Base-by-base conservation (phyloP, 1,140 invertebrate genomes). In the Zaprionus lachaisei region DNA sequence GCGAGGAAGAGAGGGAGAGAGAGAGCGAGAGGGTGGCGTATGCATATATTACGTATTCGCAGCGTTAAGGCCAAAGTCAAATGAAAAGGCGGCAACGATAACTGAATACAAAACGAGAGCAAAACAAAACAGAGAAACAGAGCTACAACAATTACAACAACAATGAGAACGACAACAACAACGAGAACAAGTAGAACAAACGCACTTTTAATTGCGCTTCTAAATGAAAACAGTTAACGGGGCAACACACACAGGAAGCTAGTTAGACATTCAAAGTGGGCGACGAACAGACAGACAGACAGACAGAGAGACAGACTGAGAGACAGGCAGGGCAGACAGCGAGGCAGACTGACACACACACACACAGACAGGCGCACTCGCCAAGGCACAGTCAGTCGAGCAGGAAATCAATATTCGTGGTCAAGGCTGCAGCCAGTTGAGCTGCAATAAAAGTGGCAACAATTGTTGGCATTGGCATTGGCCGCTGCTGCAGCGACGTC, bases 331-430 rank as follows among this genome's bases (percentile, higher is more conserved):
- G 73, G 67, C 70, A 49, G 47, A 49, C 47, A 49, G 20, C n/a
- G n/a, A 49, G 47, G 47, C 47, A 49, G 47, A 51, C 47, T 20
- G 34, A 79, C 74, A 55, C 14, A 61, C 65, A 79, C 55, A 79
- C 54, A 72, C 70, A 49, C 9, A 74, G 66, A 38, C 14, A 61
- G 61, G 75, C 58, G 77, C 72, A 64, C 58, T 65, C 70, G 47
- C 49, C 6, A 7, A 74, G 65, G 37, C 11, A 63, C 47, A 24
- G n/a, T 14, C 38, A 34, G 17, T 31, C 41, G 34, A 82, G 73
- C 90, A 79, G 83, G 91, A 92, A 92, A 92, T 92, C 91, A 79
- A 92, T 92, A 92, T 75, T 92, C 78, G 83, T 92, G 91, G 91
- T 91, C 91, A 92, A 92, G 91, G 91, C 79, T 78, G 79, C 63